Base-by-base conservation (phyloP, 2,888 invertebrate genomes). In the Perdita meconis region DNA sequence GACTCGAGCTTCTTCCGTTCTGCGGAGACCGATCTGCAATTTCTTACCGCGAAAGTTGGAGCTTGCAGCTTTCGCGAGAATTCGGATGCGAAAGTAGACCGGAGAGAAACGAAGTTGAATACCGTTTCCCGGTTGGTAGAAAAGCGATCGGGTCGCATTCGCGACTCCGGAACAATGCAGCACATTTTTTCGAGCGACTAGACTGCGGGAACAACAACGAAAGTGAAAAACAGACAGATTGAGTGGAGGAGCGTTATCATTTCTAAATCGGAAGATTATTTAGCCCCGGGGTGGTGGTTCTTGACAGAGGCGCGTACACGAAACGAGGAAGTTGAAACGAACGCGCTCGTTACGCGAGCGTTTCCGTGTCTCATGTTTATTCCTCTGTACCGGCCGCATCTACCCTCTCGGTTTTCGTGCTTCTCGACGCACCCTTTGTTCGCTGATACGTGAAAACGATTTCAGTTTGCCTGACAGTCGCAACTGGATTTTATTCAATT, bases 331-430 rank as follows among this genome's bases (percentile, higher is more conserved):
- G 60, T 56, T 30, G 19, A 53, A 57, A 57, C 53, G 70, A 65
- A 65, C 65, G 51, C 47, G 66, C 57, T 74, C 70, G 68, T 81
- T 81, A 74, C 60, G 53, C 53, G 42, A 63, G 53, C 47, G 47
- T n/a, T 40, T 65, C 44, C 51, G 47, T 12, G 30, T 42, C 44
- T 74, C 81, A 50, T 75, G 75, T 70, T 82, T 81, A 74, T 70
- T 83, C 76, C 67, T 61, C 56, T 30, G 8, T 50, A 51, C 13
- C 69, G 47, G 67, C 72, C 66, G 65, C 53, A 42, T 70, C 50
- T 65, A 69, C 66, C 12, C 16, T 26, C 10, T n/a, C 13, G 16
- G n/a, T 22, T 24, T 34, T 16, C 24, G 22, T 10, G 38, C 40
- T 50, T 1, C 40, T 44, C 57, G 40, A 6, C 55, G 13, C 51